Base-by-base conservation (phyloP, 1,140 invertebrate species). In the Nephila pilipes region DNA sequence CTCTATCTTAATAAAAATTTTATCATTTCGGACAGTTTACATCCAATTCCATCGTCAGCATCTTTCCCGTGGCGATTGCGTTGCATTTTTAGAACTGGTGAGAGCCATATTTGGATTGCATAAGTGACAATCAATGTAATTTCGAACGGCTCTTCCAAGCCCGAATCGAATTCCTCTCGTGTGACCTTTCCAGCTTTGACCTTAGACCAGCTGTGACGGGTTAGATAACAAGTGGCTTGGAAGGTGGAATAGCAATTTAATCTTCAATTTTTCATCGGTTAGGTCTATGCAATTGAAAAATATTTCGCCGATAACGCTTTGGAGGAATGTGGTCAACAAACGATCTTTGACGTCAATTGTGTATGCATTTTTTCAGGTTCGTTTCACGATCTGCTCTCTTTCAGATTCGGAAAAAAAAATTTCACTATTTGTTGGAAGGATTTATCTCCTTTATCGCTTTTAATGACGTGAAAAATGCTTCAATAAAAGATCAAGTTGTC, bases 1-100 rank as follows among this genome's bases (percentile, higher is more conserved):
- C 69, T 75, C 29, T 32, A 29, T 75, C 69, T 18, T 29, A 18
- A 75, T 18, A 36, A 75, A n/a, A 36, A 75, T 75, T 75, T 75
- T 75, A 75, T 75, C 69, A 75, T 36, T 75, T 20, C 69, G 69
- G 16, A 75, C 29, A 75, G 69, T 75, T 75, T 75, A 75, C 69
- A 75, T 36, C 14, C 16, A 18, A 6, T 75, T 75, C 69, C 69
- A 32, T 75, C 69, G 69, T 75, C 69, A 75, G 69, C 69, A 32
- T 75, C 18, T 75, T 46, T 75, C 14, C 25, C 32, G 29, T 25
- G 10, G 14, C 0, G 69, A 75, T 75, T 75, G 69, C 69, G 69
- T 75, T 75, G 69, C 69, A 75, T 36, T 75, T 75, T 75, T 75
- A 75, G 25, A 1, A 1, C 16, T 32, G 69, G 32, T 75, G 69